Percentiles rank a stretch among this genome's conserved stretches.
Evolutionary conservation across 2,113 vertebrate genomes (phyloP).

Genomic region (Anhinga anhinga): DNA sequence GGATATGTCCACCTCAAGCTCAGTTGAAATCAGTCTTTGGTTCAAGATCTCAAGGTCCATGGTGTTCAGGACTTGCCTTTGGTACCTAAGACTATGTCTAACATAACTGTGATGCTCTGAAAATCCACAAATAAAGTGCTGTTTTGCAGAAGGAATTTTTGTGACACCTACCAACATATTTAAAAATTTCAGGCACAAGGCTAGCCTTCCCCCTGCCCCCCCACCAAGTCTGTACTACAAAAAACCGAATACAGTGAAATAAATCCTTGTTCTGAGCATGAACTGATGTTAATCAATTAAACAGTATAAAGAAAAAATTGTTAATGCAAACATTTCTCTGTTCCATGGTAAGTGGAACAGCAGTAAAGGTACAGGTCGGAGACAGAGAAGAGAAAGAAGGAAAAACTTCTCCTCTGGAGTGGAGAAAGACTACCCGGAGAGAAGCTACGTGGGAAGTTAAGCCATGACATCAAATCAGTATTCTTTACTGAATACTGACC

Average conservation of each 20-base stretch:
- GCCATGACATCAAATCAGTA: background rate
- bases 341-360: background rate
- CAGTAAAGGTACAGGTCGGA: background rate
- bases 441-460: background rate
- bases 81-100: too few species aligned
- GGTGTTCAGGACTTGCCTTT: too few species aligned
- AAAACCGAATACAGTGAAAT: background rate
- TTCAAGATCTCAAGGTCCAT: too few species aligned
- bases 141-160: background rate
- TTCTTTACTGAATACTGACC: background rate
- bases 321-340: background rate
- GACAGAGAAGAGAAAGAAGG: background rate
- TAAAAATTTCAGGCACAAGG: background rate
- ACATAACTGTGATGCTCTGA: background rate
- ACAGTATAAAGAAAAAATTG: background rate
- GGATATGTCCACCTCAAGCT: too few species aligned
- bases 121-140: background rate
- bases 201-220: accelerated
- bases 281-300: background rate
- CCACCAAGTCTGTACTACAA: background rate
- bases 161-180: background rate
- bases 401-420: background rate
- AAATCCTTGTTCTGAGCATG: background rate
- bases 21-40: too few species aligned
- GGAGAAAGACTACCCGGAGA: background rate